These are phyloP conservation scores for Thaleichthys pacificus DNA, from an alignment of 2,797 vertebrate species.

Conservation along the genomic window DNA sequence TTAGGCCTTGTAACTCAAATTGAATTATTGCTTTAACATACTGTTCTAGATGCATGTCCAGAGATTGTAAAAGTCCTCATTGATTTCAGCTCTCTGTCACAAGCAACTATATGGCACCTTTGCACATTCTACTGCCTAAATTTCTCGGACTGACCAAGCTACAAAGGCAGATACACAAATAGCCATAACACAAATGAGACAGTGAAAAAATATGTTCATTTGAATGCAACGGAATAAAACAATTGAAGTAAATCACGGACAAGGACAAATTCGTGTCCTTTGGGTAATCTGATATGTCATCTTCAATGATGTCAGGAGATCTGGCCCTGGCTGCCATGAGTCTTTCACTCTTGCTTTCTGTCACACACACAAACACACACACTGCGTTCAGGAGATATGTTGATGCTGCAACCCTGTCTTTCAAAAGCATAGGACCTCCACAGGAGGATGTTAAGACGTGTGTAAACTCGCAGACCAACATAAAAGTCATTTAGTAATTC, in stretches of 20 bases:
- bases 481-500: not conserved
- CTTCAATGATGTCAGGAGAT: slow-evolving; percentile 79
- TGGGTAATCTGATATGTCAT: slow-evolving; percentile 85
- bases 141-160: too few species aligned
- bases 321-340: slow-evolving; percentile 59
- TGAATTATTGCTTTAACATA: not conserved
- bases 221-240: slow-evolving; percentile 44
- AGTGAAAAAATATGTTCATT: slow-evolving; percentile 24
- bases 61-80: too few species aligned
- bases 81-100: not conserved
- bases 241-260: slow-evolving; percentile 70
- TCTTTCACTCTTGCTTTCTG: slow-evolving; percentile 8
- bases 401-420: too few species aligned
- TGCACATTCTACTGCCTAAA: too few species aligned
- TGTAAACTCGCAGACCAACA: not conserved
- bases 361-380: slow-evolving; percentile 15
- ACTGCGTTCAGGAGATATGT: not conserved
- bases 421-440: not conserved
- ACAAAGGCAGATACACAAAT: not conserved
- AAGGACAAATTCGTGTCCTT: slow-evolving; percentile 89
- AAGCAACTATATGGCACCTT: not conserved
- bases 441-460: not conserved
- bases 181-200: slow-evolving; percentile 2
- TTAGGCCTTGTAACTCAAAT: too few species aligned
- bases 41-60: too few species aligned